phyloP scores from a whole-genome alignment of 92 coral and sea anemone species.

The Zoanthus sansibaricus region DNA sequence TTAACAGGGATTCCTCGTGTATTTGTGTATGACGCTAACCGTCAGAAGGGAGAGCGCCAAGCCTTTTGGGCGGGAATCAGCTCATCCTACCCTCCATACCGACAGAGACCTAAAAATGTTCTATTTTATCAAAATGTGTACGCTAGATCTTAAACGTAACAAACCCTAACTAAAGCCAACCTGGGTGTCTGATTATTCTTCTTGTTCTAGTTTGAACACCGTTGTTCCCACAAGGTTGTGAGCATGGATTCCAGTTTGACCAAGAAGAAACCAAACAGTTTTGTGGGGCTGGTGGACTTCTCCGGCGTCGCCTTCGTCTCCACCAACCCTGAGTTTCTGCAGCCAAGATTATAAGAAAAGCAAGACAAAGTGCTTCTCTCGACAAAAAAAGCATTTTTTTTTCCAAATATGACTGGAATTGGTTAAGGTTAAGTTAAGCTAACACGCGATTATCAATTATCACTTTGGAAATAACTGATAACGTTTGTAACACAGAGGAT shows the following conservation, averaged over 20 bases:
- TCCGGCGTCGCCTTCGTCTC: conserved; percentile 54
- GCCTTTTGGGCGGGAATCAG: too few relatives aligned
- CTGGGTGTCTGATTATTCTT: not conserved
- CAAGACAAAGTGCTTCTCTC: not conserved
- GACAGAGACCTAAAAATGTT: not conserved
- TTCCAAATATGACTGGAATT: not conserved
- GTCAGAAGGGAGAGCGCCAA: too few relatives aligned
- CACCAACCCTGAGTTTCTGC: conserved; percentile 22
- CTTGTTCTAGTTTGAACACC: conserved; percentile 55
- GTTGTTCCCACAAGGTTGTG: conserved; percentile 62
- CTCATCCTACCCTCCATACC: too few relatives aligned
- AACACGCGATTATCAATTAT: too few relatives aligned
- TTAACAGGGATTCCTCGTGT: too few relatives aligned
- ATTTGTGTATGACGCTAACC: too few relatives aligned
- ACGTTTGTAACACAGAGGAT: too few relatives aligned
- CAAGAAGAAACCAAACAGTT: conserved; percentile 48
- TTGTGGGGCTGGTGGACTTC: conserved; percentile 40
- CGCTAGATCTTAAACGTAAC: not conserved
- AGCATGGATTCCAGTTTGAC: conserved; percentile 60
- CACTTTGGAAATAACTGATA: too few relatives aligned
- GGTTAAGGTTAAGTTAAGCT: not conserved
- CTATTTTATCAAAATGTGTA: not conserved
- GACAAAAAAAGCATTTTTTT: not conserved
- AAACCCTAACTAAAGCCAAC: not conserved
- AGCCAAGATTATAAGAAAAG: conserved; percentile 10